Base-by-base conservation (phyloP, 2,888 invertebrate species). In the Philhelius pedissequus region DNA sequence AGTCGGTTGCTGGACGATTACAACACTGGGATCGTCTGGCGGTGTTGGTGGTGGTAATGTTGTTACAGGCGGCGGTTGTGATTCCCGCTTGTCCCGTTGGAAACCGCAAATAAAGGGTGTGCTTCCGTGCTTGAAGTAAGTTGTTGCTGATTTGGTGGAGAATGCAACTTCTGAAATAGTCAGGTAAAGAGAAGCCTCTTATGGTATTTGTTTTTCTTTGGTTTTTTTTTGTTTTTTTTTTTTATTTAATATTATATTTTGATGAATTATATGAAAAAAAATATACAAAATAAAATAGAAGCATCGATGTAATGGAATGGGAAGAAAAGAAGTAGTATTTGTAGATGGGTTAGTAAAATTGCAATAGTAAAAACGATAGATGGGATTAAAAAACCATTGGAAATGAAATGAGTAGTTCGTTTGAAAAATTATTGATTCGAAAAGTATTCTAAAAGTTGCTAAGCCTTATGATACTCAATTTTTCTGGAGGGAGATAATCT, bases 111-210 rank as follows among this genome's bases (percentile, higher is more conserved):
- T 76, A 81, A 88, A 87, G 30, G 87, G 86, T 83, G 88, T 83
- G 6, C 77, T 84, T 32, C 84, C 15, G 77, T 82, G 75, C 87
- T 81, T 88, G 87, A 71, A 89, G 88, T 79, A 89, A 87, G 86
- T 89, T 88, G 83, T 89, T 89, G 68, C 87, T 87, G 86, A 87
- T 86, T 89, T 90, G 88, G 88, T 89, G 89, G 89, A 89, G 90
- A 90, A 88, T 88, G 90, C 89, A 89, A 91, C 89, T 89, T 90
- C 91, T 91, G 91, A 87, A 91, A 91, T 88, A 90, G 89, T 87
- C 87, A 89, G 87, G 87, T 89, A 86, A 88, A 88, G 86, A 87
- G 86, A 87, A 88, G 87, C 88, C 89, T 87, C 88, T 87, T 88
- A 89, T 88, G 88, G 87, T 88, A 87, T 88, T 86, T 82, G 86